These are phyloP conservation scores for Anoplius nigerrimus DNA, from an alignment of 2,888 invertebrate species.

Conservation along the genomic window DNA sequence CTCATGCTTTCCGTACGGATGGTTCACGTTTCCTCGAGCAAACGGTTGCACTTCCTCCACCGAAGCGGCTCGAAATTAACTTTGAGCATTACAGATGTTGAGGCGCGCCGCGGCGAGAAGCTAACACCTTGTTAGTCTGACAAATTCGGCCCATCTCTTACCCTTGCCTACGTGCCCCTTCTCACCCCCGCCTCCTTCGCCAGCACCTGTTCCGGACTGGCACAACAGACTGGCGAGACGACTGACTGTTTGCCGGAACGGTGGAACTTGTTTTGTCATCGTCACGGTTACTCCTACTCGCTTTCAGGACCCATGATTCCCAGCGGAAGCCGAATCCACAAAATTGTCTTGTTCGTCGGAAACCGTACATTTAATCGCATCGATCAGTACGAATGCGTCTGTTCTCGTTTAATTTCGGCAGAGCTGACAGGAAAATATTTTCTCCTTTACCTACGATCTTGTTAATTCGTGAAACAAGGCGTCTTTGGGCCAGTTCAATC, in stretches of 20 bases:
- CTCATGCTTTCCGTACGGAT: conserved; percentile 34
- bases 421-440: too few species aligned
- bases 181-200: conserved; percentile 18
- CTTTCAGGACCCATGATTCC: too few species aligned
- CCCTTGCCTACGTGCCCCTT: conserved; percentile 41
- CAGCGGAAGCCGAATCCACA: too few species aligned
- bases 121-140: conserved; percentile 73
- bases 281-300: too few species aligned
- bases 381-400: too few species aligned
- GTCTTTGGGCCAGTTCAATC: too few species aligned
- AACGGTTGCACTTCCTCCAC: conserved; percentile 14
- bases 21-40: conserved; percentile 35
- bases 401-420: too few species aligned
- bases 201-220: conserved; percentile 32
- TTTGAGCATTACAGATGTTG: conserved; percentile 71
- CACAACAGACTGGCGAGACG: conserved; percentile 23
- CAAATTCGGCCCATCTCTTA: conserved; percentile 68
- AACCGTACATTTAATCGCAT: too few species aligned
- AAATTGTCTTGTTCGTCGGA: too few species aligned
- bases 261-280: too few species aligned
- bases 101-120: conserved; percentile 65
- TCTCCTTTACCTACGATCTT: too few species aligned
- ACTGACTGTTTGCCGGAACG: neutral
- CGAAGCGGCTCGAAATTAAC: conserved; percentile 64
- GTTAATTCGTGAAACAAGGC: too few species aligned